Evolutionary conservation across 2,113 vertebrate genomes (phyloP).

Genomic region (Brachionichthys hirsutus): DNA sequence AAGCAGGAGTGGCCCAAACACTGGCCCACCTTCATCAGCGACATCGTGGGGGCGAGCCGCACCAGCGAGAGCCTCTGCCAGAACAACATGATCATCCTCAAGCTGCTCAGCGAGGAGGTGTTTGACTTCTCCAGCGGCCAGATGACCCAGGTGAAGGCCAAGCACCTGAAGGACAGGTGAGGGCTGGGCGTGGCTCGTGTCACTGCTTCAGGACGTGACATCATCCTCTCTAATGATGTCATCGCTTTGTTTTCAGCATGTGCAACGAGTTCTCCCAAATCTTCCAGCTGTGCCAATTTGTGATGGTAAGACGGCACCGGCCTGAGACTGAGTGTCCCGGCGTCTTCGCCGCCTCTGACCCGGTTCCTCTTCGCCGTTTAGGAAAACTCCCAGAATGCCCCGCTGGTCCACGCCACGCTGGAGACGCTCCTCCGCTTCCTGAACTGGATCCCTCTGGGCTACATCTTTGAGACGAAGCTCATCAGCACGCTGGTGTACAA

Average conservation of each 20-base stretch:
- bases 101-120: conserved; percentile 94
- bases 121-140: conserved; percentile 98
- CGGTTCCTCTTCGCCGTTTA: conserved; percentile 49
- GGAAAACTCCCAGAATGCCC: conserved; percentile 97
- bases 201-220: too few relatives aligned
- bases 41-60: conserved; percentile 94
- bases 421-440: conserved; percentile 94
- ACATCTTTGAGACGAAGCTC: conserved; percentile 97
- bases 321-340: neutral
- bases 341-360: neutral
- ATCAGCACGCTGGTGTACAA: conserved; percentile 98
- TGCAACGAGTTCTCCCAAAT: conserved; percentile 98
- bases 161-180: conserved; percentile 96
- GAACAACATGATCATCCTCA: conserved; percentile 97
- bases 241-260: conserved; percentile 82
- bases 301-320: conserved; percentile 83
- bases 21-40: conserved; percentile 96
- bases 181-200: too few relatives aligned
- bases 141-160: conserved; percentile 97
- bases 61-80: conserved; percentile 96
- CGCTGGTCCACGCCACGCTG: conserved; percentile 93
- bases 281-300: conserved; percentile 97
- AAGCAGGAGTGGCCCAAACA: conserved; percentile 99
- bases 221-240: too few relatives aligned
- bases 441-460: conserved; percentile 97